phyloP scores from a whole-genome alignment of 2,113 vertebrate genomes.

The Paralichthys olivaceus region DNA sequence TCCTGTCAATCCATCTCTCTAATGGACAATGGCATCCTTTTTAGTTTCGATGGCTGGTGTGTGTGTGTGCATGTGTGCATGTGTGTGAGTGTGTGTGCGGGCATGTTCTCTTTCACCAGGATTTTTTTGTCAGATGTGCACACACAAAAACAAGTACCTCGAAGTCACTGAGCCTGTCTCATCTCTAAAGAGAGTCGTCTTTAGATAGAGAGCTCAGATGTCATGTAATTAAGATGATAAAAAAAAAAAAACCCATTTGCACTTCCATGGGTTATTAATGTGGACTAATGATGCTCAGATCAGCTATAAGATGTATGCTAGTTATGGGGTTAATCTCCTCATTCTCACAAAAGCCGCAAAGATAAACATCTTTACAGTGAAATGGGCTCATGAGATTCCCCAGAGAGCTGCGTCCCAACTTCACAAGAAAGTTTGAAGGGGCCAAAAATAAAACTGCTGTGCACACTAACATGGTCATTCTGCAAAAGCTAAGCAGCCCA shows the following conservation, averaged over 20 bases:
- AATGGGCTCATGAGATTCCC: conserved; percentile 64
- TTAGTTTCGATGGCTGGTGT: conserved; percentile 64
- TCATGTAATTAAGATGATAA: conserved; percentile 83
- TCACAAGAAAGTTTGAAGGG: conserved; percentile 75
- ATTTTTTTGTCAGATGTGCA: conserved; percentile 48
- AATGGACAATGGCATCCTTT: conserved; percentile 82
- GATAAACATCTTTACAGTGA: conserved; percentile 76
- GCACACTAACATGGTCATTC: conserved; percentile 40
- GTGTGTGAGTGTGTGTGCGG: conserved; percentile 6
- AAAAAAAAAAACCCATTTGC: conserved; percentile 75
- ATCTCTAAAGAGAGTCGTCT: conserved; percentile 72
- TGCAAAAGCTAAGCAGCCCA: background rate
- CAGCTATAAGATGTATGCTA: conserved; percentile 79
- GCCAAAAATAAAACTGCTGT: conserved; percentile 68
- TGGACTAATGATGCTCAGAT: conserved; percentile 83
- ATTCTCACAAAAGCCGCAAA: conserved; percentile 72
- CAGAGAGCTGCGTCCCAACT: conserved; percentile 61
- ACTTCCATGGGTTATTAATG: conserved; percentile 83
- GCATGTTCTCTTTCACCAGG: conserved; percentile 31
- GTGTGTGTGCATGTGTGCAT: conserved; percentile 18
- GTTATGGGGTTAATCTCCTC: conserved; percentile 82
- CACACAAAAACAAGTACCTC: conserved; percentile 67
- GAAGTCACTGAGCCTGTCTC: conserved; percentile 62
- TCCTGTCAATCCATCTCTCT: conserved; percentile 84
- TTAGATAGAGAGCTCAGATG: conserved; percentile 78